These are phyloP conservation scores for Cynodonichthys magdalenae DNA, from an alignment of 2,797 vertebrate species.

Conservation along the genomic window DNA sequence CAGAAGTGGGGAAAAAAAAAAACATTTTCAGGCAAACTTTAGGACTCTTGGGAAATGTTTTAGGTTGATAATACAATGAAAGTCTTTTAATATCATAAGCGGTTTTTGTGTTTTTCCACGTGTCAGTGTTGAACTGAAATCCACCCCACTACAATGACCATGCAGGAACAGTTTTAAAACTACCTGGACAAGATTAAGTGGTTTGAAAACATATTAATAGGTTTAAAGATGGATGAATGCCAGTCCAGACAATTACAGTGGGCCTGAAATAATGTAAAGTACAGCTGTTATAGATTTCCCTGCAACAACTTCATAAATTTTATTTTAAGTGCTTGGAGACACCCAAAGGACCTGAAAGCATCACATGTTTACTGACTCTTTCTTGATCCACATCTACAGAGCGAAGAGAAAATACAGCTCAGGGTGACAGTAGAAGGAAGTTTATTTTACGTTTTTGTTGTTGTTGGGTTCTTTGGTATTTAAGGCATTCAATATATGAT, in stretches of 20 bases:
- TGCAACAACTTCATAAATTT: constrained; percentile 6
- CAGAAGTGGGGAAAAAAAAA: neutral
- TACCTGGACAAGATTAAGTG: constrained; percentile 2
- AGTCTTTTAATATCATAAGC: neutral
- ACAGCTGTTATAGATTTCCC: constrained; percentile 18
- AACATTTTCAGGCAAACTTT: neutral
- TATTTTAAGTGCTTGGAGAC: neutral
- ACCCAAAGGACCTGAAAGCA: constrained; percentile 4
- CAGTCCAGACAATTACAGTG: constrained; percentile 7
- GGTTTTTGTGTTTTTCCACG: constrained; percentile 6
- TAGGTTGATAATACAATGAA: neutral
- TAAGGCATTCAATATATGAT: no score
- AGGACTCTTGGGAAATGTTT: neutral
- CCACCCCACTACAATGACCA: neutral
- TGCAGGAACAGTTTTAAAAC: neutral
- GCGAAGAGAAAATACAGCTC: neutral
- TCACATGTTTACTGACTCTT: constrained; percentile 8
- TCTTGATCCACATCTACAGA: neutral
- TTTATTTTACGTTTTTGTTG: no score
- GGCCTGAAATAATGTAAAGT: constrained; percentile 7
- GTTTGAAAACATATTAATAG: constrained; percentile 16
- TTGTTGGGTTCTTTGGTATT: neutral
- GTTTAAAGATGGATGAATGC: constrained; percentile 16
- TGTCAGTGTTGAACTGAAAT: neutral
- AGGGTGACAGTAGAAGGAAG: neutral